Evolutionary conservation across 2,888 invertebrate species (phyloP).

Genomic region (Neoascia interrupta): DNA sequence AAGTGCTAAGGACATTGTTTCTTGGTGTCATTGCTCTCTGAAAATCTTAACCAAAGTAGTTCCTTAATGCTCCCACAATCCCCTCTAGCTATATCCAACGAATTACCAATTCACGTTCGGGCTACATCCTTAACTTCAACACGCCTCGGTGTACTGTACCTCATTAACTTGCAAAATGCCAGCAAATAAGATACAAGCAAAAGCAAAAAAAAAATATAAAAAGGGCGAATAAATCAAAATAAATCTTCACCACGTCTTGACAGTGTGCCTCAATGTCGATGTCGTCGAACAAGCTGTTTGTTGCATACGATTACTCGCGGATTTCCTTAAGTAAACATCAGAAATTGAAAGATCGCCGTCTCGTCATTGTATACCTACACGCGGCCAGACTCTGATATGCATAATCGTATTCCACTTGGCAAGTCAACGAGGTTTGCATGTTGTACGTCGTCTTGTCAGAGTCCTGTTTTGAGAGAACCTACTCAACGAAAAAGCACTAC

Average conservation of each 20-base stretch:
- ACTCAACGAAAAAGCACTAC: not conserved
- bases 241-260: constrained; percentile 29
- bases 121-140: constrained; percentile 2
- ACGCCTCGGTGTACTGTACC: no score
- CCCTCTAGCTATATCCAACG: no score
- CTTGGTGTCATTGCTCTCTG: no score
- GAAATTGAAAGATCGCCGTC: constrained; percentile 52
- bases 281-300: constrained; percentile 40
- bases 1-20: no score
- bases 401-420: constrained; percentile 50
- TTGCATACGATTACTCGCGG: constrained; percentile 61
- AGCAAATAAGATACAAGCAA: constrained; percentile 2
- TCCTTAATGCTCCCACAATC: no score
- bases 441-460: not conserved
- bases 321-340: constrained; percentile 62
- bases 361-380: not conserved
- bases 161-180: constrained; percentile 47
- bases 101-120: not conserved
- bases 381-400: constrained; percentile 43
- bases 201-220: constrained; percentile 6
- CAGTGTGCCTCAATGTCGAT: constrained; percentile 9
- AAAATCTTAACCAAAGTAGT: no score
- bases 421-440: constrained; percentile 36
- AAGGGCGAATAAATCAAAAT: constrained; percentile 65
- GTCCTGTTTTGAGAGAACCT: constrained; percentile 20